phyloP scores from a whole-genome alignment of 2,797 vertebrate species.

The Pangasius mekongensis region DNA sequence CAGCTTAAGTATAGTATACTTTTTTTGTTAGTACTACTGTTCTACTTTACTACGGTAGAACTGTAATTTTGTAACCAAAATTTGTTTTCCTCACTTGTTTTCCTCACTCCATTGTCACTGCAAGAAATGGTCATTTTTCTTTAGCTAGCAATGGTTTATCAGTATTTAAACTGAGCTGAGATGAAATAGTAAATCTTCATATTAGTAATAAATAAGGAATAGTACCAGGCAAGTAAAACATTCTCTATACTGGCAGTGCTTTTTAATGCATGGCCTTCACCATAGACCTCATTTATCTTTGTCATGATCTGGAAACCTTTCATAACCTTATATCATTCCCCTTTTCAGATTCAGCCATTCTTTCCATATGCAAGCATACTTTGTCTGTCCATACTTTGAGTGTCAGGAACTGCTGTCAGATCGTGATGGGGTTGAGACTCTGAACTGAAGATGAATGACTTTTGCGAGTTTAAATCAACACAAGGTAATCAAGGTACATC shows the following conservation, averaged over 20 bases:
- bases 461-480: conserved; percentile 51
- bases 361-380: conserved; percentile 69
- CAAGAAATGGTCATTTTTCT: neutral
- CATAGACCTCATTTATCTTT: conserved; percentile 72
- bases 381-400: conserved; percentile 51
- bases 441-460: conserved; percentile 56
- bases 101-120: neutral
- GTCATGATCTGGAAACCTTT: conserved; percentile 63
- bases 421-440: conserved; percentile 28
- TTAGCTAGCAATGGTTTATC: neutral
- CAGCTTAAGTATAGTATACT: neutral
- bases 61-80: neutral
- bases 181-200: conserved; percentile 8
- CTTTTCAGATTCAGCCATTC: conserved; percentile 56
- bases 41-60: neutral
- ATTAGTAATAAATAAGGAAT: conserved; percentile 16
- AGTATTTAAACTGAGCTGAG: neutral
- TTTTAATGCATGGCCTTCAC: conserved; percentile 69
- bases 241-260: conserved; percentile 54
- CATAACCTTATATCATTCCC: conserved; percentile 40
- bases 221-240: conserved; percentile 38
- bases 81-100: neutral
- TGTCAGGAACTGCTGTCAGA: conserved; percentile 52
- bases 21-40: neutral
- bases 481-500: conserved; percentile 12